A percentile compares a stretch with the other conserved stretches of the same genome.
These are phyloP conservation scores for Glareola pratincola DNA, from an alignment of 2,113 vertebrate species.

Conservation along the genomic window DNA sequence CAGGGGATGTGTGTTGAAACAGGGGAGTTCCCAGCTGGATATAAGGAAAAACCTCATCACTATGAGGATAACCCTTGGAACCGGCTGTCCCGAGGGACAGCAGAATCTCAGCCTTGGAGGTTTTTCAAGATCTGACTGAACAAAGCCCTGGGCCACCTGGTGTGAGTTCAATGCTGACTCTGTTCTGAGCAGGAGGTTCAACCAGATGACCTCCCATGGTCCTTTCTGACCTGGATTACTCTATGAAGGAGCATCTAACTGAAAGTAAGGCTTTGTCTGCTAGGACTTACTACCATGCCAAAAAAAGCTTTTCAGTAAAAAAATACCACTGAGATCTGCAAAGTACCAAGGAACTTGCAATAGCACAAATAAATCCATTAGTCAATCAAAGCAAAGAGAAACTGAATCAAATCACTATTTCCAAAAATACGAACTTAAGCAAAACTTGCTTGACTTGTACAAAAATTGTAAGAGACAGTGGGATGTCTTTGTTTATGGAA, in stretches of 20 bases:
- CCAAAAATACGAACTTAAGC: not conserved
- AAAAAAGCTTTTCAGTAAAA: not conserved
- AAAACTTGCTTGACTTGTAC: not conserved
- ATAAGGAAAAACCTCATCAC: not conserved
- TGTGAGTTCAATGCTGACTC: not conserved
- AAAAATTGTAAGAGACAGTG: not conserved
- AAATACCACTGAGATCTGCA: not conserved
- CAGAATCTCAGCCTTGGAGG: not conserved
- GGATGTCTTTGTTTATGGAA: not conserved
- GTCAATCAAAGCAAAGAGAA: not conserved
- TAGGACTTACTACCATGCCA: not conserved
- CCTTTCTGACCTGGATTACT: not conserved
- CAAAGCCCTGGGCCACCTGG: not conserved
- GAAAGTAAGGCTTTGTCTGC: not conserved
- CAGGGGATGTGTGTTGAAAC: rapidly evolving
- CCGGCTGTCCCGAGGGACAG: not conserved
- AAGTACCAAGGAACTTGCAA: not conserved
- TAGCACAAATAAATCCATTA: not conserved
- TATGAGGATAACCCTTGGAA: not conserved
- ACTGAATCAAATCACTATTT: not conserved
- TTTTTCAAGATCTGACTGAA: not conserved
- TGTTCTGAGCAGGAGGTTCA: not conserved
- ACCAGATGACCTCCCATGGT: not conserved
- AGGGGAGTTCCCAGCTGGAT: not conserved
- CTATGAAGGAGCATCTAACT: not conserved